Conservation (phyloP, 2,113 vertebrate genomes). For the Corythaixoides concolor region DNA sequence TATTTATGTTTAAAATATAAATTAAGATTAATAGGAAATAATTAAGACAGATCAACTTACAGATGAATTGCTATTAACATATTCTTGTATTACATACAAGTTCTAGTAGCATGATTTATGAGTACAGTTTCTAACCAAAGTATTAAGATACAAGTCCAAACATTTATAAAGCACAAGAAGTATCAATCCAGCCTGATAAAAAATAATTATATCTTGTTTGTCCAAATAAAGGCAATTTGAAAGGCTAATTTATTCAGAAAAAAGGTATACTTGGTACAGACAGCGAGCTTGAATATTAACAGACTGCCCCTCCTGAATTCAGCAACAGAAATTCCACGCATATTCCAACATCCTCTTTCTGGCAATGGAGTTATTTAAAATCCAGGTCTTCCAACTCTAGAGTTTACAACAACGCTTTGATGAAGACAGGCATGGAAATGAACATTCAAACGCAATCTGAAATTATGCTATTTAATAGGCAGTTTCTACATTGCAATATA, state of each 20-base stretch:
- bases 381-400: background rate
- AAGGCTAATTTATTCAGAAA: background rate
- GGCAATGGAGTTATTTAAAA: background rate
- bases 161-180: background rate
- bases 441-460: background rate
- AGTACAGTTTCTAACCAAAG: background rate
- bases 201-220: background rate
- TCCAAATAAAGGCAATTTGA: background rate
- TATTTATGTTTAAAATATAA: background rate
- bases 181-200: background rate
- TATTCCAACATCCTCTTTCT: background rate
- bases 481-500: background rate
- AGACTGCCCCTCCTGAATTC: background rate
- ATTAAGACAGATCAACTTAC: background rate
- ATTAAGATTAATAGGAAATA: background rate
- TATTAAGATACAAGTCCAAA: background rate
- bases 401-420: background rate
- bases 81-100: background rate
- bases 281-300: background rate
- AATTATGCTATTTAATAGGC: background rate
- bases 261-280: background rate
- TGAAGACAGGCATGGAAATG: background rate
- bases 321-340: background rate
- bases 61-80: background rate
- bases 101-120: background rate